Conservation (phyloP, 2,888 invertebrate species). For the Gymnosoma rotundatum region DNA sequence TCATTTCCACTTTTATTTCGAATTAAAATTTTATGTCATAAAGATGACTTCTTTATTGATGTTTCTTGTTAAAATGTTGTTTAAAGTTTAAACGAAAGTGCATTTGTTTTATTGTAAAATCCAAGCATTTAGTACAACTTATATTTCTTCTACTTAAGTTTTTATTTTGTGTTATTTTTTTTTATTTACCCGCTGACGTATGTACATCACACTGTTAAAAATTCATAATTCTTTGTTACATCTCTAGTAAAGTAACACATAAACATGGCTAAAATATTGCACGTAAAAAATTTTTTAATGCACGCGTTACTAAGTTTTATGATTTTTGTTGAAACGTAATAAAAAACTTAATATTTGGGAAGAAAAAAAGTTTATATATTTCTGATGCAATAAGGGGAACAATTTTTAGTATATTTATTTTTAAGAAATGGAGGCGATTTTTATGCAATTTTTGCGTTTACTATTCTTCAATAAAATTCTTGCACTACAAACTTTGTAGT, state of each 20-base stretch:
- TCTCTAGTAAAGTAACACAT: slow-evolving; percentile 1
- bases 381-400: neutral
- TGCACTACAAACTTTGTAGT: no score
- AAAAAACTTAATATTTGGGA: neutral
- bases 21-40: neutral
- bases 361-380: neutral
- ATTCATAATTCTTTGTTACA: slow-evolving; percentile 31
- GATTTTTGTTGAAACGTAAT: slow-evolving; percentile 71
- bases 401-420: neutral
- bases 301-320: slow-evolving; percentile 78
- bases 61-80: neutral
- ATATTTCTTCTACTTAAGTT: neutral
- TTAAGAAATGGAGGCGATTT: neutral
- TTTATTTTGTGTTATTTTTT: neutral
- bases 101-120: neutral
- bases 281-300: slow-evolving; percentile 78
- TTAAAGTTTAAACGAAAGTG: neutral
- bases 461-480: no score
- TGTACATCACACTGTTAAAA: slow-evolving; percentile 24
- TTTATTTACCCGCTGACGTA: neutral
- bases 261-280: slow-evolving; percentile 51
- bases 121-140: neutral
- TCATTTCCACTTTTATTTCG: slow-evolving; percentile 20
- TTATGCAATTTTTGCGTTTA: neutral
- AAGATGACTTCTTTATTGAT: neutral